Conservation (phyloP, 1,140 invertebrate species). For the Pseudomyrmex dendroicus region DNA sequence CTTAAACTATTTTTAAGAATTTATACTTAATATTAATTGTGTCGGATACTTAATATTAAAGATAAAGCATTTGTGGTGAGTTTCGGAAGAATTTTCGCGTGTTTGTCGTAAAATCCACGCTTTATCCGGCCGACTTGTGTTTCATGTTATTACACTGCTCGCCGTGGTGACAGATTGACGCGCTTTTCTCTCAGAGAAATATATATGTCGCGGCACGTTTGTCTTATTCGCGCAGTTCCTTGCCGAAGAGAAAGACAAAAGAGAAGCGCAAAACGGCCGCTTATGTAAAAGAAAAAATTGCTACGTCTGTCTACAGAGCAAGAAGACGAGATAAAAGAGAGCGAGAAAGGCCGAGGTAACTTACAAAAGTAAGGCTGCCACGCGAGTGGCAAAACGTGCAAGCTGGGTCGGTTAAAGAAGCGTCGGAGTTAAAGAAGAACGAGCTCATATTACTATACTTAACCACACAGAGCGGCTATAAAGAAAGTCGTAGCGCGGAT, state of each 20-base stretch:
- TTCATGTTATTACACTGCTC: not conserved
- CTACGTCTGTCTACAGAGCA: conserved; percentile 9
- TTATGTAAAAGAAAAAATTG: conserved; percentile 21
- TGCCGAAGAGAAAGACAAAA: conserved; percentile 1
- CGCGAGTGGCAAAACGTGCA: conserved; percentile 26
- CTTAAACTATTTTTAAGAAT: too few relatives aligned
- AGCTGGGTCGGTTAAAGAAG: conserved; percentile 26
- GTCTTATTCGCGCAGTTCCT: conserved; percentile 24
- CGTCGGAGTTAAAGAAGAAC: conserved; percentile 30
- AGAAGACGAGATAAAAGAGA: conserved; percentile 35
- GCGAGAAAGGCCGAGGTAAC: conserved; percentile 37
- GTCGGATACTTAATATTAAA: too few relatives aligned
- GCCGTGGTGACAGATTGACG: conserved; percentile 29
- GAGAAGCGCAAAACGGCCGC: not conserved
- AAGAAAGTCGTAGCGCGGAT: conserved; percentile 40
- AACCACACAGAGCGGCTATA: conserved; percentile 38
- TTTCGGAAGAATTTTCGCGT: not conserved
- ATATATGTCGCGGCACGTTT: conserved; percentile 32
- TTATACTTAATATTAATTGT: too few relatives aligned
- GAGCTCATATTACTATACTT: conserved; percentile 33
- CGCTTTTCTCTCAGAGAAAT: conserved; percentile 7
- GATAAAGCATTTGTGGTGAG: not conserved
- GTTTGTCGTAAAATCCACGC: not conserved
- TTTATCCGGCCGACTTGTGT: not conserved
- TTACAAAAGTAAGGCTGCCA: conserved; percentile 40